phyloP scores from a whole-genome alignment of 2,113 vertebrate genomes.

The Labeo rohita region DNA sequence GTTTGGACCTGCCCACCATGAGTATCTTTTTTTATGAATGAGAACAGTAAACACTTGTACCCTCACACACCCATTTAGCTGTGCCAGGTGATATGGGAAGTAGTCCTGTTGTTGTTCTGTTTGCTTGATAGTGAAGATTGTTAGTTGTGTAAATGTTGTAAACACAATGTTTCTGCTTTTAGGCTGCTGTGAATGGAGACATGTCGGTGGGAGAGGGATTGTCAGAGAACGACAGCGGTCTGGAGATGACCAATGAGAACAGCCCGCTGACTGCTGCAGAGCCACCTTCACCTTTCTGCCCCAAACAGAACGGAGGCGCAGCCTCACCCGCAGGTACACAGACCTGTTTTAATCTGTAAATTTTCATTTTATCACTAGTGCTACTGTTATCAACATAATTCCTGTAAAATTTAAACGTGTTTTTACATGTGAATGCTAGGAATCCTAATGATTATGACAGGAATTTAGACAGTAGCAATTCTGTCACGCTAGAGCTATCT shows the following conservation, averaged over 20 bases:
- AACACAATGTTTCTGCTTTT: not conserved
- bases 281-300: conserved; percentile 78
- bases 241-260: conserved; percentile 77
- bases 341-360: not conserved
- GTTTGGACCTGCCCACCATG: conserved; percentile 35
- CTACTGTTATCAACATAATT: not conserved
- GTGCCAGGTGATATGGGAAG: not conserved
- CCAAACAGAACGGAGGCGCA: conserved; percentile 74
- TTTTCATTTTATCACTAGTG: not conserved
- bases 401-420: not conserved
- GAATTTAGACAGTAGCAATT: not conserved
- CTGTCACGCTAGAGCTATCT: not conserved
- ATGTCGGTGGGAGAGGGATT: conserved; percentile 64
- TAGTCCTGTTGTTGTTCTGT: not conserved
- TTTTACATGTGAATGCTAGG: not conserved
- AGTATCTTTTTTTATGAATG: conserved; percentile 25
- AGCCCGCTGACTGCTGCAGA: conserved; percentile 75
- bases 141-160: not conserved
- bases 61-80: not conserved
- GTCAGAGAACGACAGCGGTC: conserved; percentile 73
- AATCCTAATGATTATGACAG: not conserved
- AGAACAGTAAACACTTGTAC: not conserved
- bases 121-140: not conserved
- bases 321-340: conserved; percentile 73
- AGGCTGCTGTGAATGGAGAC: conserved; percentile 74